Conservation (phyloP, 2,113 vertebrate genomes). For the Pachyramphus minor region DNA sequence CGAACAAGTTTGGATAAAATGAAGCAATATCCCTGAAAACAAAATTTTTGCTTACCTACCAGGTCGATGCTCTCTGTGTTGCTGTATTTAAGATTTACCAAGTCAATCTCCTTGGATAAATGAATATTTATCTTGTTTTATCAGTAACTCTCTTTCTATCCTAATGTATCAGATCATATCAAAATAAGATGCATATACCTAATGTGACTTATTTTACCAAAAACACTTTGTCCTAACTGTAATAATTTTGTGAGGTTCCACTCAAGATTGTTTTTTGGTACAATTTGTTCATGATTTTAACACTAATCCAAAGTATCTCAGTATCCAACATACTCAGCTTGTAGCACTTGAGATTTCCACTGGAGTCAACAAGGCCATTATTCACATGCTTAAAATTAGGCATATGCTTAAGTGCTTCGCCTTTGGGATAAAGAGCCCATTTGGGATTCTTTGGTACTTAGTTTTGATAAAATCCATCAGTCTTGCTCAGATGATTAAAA, state of each 20-base stretch:
- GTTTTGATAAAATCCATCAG: conserved; percentile 53
- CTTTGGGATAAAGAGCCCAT: conserved; percentile 49
- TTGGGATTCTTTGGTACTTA: conserved; percentile 31
- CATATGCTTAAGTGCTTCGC: conserved; percentile 28
- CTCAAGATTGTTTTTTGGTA: not conserved
- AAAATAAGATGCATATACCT: not conserved
- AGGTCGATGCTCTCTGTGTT: not conserved
- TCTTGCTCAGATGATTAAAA: conserved; percentile 55
- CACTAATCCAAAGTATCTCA: not conserved
- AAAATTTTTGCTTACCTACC: not conserved
- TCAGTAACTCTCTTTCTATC: not conserved
- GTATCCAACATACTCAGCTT: not conserved
- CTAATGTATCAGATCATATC: not conserved
- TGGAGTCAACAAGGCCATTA: conserved; percentile 8
- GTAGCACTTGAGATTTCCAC: not conserved
- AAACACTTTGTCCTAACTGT: not conserved
- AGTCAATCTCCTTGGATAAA: not conserved
- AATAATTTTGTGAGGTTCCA: rapidly evolving
- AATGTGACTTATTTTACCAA: not conserved
- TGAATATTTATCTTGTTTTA: not conserved
- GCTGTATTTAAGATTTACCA: not conserved
- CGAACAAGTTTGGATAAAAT: not conserved
- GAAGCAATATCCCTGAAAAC: not conserved
- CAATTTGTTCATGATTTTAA: not conserved
- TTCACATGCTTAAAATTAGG: conserved; percentile 54